Evolutionary conservation across 2,888 invertebrate genomes (phyloP), one percentile per base, ranked within the genome.

Genomic region (Neocrepidodera transversa): DNA sequence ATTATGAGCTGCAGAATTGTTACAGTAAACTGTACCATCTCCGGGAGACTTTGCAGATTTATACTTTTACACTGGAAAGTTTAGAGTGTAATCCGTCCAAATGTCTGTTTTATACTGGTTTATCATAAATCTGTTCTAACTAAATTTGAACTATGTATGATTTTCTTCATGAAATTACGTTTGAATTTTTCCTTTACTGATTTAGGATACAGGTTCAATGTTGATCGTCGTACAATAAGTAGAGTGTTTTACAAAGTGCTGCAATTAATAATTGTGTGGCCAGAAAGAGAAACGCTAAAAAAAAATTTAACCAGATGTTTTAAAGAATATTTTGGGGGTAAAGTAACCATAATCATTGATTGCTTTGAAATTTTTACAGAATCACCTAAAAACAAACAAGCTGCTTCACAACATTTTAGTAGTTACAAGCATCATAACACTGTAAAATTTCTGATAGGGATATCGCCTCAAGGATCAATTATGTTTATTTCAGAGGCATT

Each of bases 371-470:
- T 63, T n/a, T 60, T 60, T 51, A 62, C 57, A 45, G 58, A 66
- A 51, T 56, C 40, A 43, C 58, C 63, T 17, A 35, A 35, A n/a
- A 52, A 48, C 51, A 13, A 45, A 2, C 8, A 54, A 20, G 55
- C 62, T 16, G 23, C 47, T 35, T 50, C 51, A 17, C 45, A 54
- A 50, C 50, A 58, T n/a, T 68, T 62, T 62, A 66, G 64, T 7
- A 60, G 62, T 36, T 62, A 68, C 47, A 66, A 65, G 42, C 57
- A 64, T 26, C 60, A 64, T 18, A 35, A 66, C 32, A 68, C 64
- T 3, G 42, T 68, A n/a, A 67, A 67, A 63, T 58, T 60, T 48
- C 55, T 67, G 42, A 64, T 68, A 52, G 64, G 62, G 28, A 60
- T 64, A 11, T 59, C 60, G 18, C 56, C 64, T 1, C 57, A 58